Conservation (phyloP, 1,140 invertebrate genomes). For the Lepidotrigona ventralis region DNA sequence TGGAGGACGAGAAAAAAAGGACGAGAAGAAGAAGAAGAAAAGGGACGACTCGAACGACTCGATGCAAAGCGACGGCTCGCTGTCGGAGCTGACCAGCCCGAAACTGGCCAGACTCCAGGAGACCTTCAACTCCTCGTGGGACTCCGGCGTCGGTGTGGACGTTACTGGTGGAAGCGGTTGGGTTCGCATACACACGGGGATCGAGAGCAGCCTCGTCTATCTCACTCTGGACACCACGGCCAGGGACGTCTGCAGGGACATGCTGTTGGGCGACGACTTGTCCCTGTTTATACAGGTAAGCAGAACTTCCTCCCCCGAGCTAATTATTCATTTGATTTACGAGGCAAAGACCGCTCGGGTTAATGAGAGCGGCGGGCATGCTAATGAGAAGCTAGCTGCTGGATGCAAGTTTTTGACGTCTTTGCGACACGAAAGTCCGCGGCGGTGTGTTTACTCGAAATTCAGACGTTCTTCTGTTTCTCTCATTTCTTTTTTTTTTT, state of each 20-base stretch:
- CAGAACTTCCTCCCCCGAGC: constrained; percentile 34
- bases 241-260: constrained; percentile 82
- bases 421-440: not conserved
- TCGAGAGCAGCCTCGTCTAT: constrained; percentile 82
- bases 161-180: constrained; percentile 78
- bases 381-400: not conserved
- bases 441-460: not conserved
- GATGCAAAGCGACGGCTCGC: constrained; percentile 66
- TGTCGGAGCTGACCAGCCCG: constrained; percentile 40
- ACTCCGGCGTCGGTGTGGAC: constrained; percentile 76
- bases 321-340: constrained; percentile 59
- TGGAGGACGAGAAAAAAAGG: not conserved
- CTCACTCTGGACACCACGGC: constrained; percentile 82
- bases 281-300: constrained; percentile 83
- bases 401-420: not conserved
- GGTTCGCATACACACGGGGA: constrained; percentile 83
- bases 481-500: not conserved
- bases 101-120: constrained; percentile 59
- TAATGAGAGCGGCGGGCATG: constrained; percentile 12
- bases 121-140: constrained; percentile 76
- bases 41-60: constrained; percentile 71
- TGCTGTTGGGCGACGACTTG: constrained; percentile 81
- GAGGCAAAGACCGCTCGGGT: constrained; percentile 4
- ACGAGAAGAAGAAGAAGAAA: constrained; percentile 30
- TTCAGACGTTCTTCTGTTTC: not conserved